Conservation (phyloP, 64 coral and sea anemone genomes). For the Anthopleura sola region DNA sequence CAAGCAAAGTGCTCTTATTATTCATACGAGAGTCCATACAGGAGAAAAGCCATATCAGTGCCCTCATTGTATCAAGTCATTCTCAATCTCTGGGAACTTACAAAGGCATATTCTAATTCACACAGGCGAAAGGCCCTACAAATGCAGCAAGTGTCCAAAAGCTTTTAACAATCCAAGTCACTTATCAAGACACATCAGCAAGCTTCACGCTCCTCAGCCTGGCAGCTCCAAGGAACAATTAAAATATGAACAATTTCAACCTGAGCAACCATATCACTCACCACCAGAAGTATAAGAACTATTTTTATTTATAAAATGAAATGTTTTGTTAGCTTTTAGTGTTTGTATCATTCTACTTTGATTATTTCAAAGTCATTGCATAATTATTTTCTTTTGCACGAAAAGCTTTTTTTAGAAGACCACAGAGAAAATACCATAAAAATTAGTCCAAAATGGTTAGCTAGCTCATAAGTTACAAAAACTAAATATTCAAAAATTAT, state of each 20-base stretch:
- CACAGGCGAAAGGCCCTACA: conserved; percentile 89
- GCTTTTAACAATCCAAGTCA: conserved; percentile 99
- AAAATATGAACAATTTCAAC: not conserved
- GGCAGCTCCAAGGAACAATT: not conserved
- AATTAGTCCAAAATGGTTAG: not conserved
- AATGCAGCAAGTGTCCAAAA: conserved; percentile 86
- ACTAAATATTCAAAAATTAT: not conserved
- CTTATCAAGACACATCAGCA: conserved; percentile 91
- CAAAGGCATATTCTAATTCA: conserved; percentile 96
- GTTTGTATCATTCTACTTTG: not conserved
- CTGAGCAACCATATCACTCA: not conserved
- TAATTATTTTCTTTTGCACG: not conserved
- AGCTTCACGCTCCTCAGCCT: conserved; percentile 78
- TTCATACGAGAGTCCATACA: conserved; percentile 95
- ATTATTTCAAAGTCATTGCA: not conserved
- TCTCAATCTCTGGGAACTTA: conserved; percentile 96
- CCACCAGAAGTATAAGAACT: not conserved
- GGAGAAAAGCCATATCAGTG: conserved; percentile 97
- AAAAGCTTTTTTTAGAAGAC: not conserved
- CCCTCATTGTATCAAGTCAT: conserved; percentile 81
- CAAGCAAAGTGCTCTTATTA: conserved; percentile 97
- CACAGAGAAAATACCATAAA: not conserved
- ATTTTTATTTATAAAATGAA: not conserved
- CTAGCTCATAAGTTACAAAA: not conserved
- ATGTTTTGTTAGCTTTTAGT: not conserved